Base-by-base conservation (phyloP, 2,888 invertebrate genomes). In the Spisula subtruncata region DNA sequence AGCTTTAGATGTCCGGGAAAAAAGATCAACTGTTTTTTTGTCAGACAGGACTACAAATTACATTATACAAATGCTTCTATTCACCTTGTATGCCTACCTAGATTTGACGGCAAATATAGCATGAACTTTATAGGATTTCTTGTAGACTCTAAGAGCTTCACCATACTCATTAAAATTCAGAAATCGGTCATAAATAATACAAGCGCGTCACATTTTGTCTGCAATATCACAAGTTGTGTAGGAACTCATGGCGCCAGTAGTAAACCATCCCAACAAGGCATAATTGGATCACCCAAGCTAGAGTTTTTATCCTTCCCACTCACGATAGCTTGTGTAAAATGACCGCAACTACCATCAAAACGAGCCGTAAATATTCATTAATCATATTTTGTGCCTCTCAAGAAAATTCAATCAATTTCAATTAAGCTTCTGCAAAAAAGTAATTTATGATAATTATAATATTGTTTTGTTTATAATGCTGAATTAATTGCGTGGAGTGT, bases 151-250 rank as follows among this genome's bases (percentile, higher is more conserved):
- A 1, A 25, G 10, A 4, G 10, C 25, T 66, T 25, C n/a, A 75
- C 32, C 75, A 32, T 66, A n/a, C 25, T 75, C 75, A 75, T 75
- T 75, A 18, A 75, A 75, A 75, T 75, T 75, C 75, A 75, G 35
- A 75, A 75, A 35, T 35, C 14, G n/a, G 12, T 18, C 29, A 75
- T 75, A 75, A 75, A 75, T 75, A 75, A 35, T 75, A 32, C 35
- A 75, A 35, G 18, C 29, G 18, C 18, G 32, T 75, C 32, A 75
- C 75, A 75, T 12, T 35, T 75, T 75, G 75, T 75, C 75, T 75
- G 75, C 75, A 10, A 35, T 75, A 35, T 35, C 32, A 35, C 60
- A 32, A 18, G 18, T 35, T 75, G 14, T 75, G 18, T 12, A 35
- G 60, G 16, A 75, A 75, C 75, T 32, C 16, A 12, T 16, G 75